Base-by-base conservation (phyloP, 2,113 vertebrate genomes). In the Sterrhoptilus dennistouni region DNA sequence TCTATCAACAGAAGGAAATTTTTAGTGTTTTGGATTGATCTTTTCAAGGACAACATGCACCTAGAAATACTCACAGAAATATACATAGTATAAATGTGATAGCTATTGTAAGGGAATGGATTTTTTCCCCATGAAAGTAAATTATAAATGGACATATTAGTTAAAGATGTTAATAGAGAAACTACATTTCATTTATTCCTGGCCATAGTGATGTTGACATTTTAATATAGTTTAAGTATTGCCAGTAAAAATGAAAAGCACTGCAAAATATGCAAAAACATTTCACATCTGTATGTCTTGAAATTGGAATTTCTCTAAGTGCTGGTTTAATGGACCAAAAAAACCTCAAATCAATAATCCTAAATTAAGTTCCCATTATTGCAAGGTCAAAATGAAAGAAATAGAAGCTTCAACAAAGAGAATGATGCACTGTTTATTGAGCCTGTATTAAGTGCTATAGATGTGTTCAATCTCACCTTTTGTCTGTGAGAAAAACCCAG, bases 31-130 rank as follows among this genome's bases (percentile, higher is more conserved):
- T 88, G 87, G 22, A 93, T 86, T 95, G 95, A 95, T 91, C 47
- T 97, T 98, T 96, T 98, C 86, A 98, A 98, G 96, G 97, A 96
- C 81, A 93, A 63, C 27, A 52, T 95, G 42, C 57, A 70, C 23
- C 16, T 75, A 65, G 50, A 63, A 86, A 78, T 93, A 91, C 68
- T 94, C 86, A 89, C 2, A 95, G 35, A 85, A 93, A 82, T 52
- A n/a, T 16, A 86, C 9, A 45, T 84, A 59, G 89, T 90, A 38
- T 52, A 74, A 84, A 33, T 83, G 8, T n/a, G 22, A 42, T 31
- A 40, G 49, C 52, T 91, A 40, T 20, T 97, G 64, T 83, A 95
- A 87, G 60, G 36, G 47, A 88, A 87, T 66, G 63, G 44, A 61
- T 91, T 93, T 95, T 95, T 97, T 40, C 24, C 52, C 20, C 38